phyloP scores from a whole-genome alignment of 2,113 vertebrate genomes.

The Pelodiscus sinensis region DNA sequence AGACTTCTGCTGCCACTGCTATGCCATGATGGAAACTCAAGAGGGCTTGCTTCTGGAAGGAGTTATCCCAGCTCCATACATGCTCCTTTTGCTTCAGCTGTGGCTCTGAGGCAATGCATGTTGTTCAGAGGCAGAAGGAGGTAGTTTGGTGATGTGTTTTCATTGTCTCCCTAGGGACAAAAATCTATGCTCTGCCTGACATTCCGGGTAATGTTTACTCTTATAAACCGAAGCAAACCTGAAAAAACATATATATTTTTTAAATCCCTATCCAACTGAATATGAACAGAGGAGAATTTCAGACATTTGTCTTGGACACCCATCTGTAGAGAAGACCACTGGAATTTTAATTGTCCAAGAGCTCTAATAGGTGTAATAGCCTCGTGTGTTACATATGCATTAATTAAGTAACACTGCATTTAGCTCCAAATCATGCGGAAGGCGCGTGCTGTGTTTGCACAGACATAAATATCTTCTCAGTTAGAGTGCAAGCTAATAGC shows the following conservation, averaged over 20 bases:
- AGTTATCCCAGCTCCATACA: rapidly evolving
- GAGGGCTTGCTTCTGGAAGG: neutral
- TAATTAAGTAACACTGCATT: slow-evolving; percentile 91
- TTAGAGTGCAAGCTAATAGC: slow-evolving; percentile 79
- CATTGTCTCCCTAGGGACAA: neutral
- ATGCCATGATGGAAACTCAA: rapidly evolving
- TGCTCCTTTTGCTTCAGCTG: neutral
- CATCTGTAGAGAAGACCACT: neutral
- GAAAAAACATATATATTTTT: neutral
- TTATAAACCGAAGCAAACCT: neutral
- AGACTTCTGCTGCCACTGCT: neutral
- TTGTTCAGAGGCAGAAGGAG: rapidly evolving
- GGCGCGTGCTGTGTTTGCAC: slow-evolving; percentile 82
- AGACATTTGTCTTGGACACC: neutral
- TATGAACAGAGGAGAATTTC: neutral
- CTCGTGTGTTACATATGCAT: slow-evolving; percentile 81
- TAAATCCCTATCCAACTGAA: neutral
- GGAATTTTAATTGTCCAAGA: slow-evolving; percentile 76
- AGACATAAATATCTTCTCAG: slow-evolving; percentile 86
- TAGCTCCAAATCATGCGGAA: slow-evolving; percentile 91
- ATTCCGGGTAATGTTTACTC: too few relatives aligned
- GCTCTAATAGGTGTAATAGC: slow-evolving; percentile 85
- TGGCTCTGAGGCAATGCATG: rapidly evolving
- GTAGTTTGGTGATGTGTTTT: neutral
- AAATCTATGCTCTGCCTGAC: rapidly evolving